phyloP scores from a whole-genome alignment of 2,888 invertebrate species.

The Sinohyriopsis cumingii region DNA sequence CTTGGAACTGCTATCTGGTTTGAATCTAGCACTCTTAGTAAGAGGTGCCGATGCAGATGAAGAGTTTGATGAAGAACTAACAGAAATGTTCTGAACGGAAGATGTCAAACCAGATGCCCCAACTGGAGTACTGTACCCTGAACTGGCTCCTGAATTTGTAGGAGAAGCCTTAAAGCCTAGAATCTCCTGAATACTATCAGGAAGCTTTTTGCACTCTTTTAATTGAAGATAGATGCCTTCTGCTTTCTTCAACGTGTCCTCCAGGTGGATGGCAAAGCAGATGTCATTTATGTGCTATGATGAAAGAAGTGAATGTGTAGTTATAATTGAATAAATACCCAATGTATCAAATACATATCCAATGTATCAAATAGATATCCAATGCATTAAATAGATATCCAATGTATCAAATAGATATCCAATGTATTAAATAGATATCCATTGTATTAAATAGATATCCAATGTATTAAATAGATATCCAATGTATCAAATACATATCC shows the following conservation, averaged over 20 bases:
- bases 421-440: no score
- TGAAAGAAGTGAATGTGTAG: neutral
- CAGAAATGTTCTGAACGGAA: conserved; percentile 31
- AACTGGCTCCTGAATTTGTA: conserved; percentile 38
- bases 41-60: conserved; percentile 2
- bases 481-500: no score
- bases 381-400: no score
- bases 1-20: conserved; percentile 25
- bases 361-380: no score
- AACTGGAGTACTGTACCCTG: conserved; percentile 41
- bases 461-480: no score
- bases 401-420: no score
- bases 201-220: conserved; percentile 64
- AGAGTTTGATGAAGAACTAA: conserved; percentile 7
- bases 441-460: no score
- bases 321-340: neutral
- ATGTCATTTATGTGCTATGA: conserved; percentile 94
- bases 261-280: conserved; percentile 88
- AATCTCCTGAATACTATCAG: conserved; percentile 61
- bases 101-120: conserved; percentile 15
- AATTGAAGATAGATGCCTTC: conserved; percentile 95
- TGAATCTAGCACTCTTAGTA: conserved; percentile 17
- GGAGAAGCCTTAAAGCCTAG: conserved; percentile 54
- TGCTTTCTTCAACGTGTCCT: conserved; percentile 86
- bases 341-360: no score